Conservation (phyloP, 2,113 vertebrate species). For the Anolis sagrei region DNA sequence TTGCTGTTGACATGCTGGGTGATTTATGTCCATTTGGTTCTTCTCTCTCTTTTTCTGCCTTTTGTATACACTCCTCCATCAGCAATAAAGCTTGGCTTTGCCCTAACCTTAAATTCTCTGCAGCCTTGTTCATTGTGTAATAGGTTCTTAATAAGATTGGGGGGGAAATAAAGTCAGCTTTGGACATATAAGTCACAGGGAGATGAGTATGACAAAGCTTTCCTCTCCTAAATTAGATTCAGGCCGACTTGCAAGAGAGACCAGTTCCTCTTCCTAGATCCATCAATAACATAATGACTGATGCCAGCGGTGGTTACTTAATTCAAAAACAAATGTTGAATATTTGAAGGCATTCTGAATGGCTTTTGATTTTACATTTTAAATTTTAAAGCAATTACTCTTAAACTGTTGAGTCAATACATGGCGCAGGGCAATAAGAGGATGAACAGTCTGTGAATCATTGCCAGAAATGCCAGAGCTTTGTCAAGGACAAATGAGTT, state of each 20-base stretch:
- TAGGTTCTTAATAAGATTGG: slow-evolving; percentile 75
- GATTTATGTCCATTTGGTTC: slow-evolving; percentile 62
- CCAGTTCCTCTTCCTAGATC: slow-evolving; percentile 47
- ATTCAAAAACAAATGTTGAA: slow-evolving; percentile 2
- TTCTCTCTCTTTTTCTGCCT: slow-evolving; percentile 19
- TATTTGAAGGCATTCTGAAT: neutral
- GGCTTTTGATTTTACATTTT: neutral
- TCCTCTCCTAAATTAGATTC: slow-evolving; percentile 68
- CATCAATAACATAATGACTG: slow-evolving; percentile 30
- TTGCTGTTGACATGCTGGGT: slow-evolving; percentile 45
- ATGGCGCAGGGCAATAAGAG: neutral
- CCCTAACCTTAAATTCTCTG: slow-evolving; percentile 53
- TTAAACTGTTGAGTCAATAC: neutral
- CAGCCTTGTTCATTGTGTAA: slow-evolving; percentile 62
- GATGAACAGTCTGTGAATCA: neutral
- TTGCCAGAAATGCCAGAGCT: neutral
- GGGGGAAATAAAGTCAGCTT: slow-evolving; percentile 66
- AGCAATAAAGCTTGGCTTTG: slow-evolving; percentile 65
- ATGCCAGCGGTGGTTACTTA: neutral
- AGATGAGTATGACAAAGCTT: slow-evolving; percentile 59
- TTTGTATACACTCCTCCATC: slow-evolving; percentile 13
- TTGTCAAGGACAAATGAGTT: neutral
- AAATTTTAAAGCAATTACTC: neutral
- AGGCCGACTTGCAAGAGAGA: slow-evolving; percentile 66
- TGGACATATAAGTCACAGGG: slow-evolving; percentile 69